Conservation (phyloP, 2,888 invertebrate genomes). For the Amphipoea oculea region DNA sequence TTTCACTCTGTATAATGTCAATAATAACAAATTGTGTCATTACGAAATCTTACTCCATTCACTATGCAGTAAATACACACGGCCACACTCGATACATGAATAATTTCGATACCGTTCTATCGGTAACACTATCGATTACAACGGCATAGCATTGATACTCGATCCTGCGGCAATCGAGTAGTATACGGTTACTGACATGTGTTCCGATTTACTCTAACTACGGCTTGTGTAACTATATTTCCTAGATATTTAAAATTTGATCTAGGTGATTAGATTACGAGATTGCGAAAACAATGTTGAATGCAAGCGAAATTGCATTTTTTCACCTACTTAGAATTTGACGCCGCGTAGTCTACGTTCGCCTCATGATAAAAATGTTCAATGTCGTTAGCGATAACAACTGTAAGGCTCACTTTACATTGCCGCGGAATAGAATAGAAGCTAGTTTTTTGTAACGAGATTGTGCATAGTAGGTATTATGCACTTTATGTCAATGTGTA, state of each 20-base stretch:
- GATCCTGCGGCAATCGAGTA: slow-evolving; percentile 68
- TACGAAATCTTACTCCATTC: slow-evolving; percentile 3
- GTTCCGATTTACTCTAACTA: slow-evolving; percentile 56
- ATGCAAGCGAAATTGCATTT: slow-evolving; percentile 42
- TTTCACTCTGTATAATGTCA: neutral
- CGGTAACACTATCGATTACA: slow-evolving; percentile 67
- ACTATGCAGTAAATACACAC: slow-evolving; percentile 2
- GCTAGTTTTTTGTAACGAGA: neutral
- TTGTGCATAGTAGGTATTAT: neutral
- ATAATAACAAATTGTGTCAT: slow-evolving; percentile 6
- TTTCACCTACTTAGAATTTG: slow-evolving; percentile 19
- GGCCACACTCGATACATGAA: slow-evolving; percentile 48
- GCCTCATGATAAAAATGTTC: slow-evolving; percentile 21
- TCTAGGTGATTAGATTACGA: slow-evolving; percentile 53
- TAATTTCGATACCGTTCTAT: slow-evolving; percentile 65
- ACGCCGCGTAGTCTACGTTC: slow-evolving; percentile 51
- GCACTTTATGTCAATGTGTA: neutral
- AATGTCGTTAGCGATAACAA: slow-evolving; percentile 39
- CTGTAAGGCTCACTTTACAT: neutral
- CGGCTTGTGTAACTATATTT: slow-evolving; percentile 49
- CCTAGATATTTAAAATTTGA: slow-evolving; percentile 53
- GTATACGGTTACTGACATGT: slow-evolving; percentile 67
- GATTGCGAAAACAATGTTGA: slow-evolving; percentile 13
- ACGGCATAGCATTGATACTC: slow-evolving; percentile 68
- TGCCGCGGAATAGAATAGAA: neutral